phyloP scores from a whole-genome alignment of 2,797 vertebrate genomes.

The Cichlasoma orientale region DNA sequence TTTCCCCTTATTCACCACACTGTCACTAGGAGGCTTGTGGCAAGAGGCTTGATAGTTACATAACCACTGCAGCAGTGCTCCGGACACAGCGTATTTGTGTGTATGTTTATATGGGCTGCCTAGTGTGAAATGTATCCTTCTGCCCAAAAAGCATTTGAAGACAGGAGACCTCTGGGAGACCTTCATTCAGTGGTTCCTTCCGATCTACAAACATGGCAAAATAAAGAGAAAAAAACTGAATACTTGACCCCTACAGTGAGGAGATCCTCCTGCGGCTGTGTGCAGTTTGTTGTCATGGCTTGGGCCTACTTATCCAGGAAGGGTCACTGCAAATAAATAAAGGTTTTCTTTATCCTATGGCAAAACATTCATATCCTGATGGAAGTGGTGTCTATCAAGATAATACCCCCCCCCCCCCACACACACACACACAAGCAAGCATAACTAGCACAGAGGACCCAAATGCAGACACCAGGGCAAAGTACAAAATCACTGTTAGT shows the following conservation, averaged over 20 bases:
- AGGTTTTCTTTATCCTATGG: neutral
- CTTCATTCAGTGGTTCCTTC: conserved; percentile 5
- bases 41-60: conserved; percentile 69
- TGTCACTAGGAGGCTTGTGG: conserved; percentile 75
- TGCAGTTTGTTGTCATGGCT: neutral
- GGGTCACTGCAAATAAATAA: neutral
- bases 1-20: conserved; percentile 52
- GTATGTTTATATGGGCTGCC: conserved; percentile 1
- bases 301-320: neutral
- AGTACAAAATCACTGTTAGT: no score
- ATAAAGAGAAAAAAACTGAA: neutral
- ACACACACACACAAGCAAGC: no score
- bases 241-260: neutral
- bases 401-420: neutral
- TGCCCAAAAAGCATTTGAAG: neutral
- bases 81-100: conserved; percentile 40
- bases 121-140: conserved; percentile 11
- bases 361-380: neutral
- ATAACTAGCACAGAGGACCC: no score
- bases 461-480: no score
- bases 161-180: neutral
- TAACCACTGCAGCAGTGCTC: conserved; percentile 76
- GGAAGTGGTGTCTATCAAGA: neutral
- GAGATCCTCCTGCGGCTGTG: neutral
- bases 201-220: neutral